Base-by-base conservation (phyloP, 2,888 invertebrate species). In the Beris morrisii region DNA sequence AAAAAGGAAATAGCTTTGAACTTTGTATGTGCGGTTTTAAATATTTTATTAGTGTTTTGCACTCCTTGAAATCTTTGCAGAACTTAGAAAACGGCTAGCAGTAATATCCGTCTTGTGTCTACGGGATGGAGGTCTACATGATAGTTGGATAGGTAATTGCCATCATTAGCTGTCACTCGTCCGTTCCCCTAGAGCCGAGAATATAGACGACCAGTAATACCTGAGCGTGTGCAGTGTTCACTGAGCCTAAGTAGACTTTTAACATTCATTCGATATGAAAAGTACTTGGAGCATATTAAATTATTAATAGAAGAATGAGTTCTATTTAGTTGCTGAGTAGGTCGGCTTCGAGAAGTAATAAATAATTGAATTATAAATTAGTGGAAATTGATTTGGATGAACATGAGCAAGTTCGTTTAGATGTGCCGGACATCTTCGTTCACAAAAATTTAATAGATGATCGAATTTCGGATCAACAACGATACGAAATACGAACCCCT, bases 251-350 rank as follows among this genome's bases (percentile, higher is more conserved):
- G 30, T 56, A 44, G 44, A 44, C 56, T 50, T 59, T 59, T 59
- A 59, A 59, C 59, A 59, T 63, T 53, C 53, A 63, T 63, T 45
- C 32, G 53, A 63, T 63, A 52, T 53, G 63, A 63, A 63, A 63
- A 54, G 30, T 63, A 53, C 53, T 53, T 63, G 53, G 38, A 43
- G 53, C 63, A 45, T 13, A 53, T 53, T 63, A 30, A 38, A 63
- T 53, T 63, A 63, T 63, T 63, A 53, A 63, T 54, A 52, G 44
- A 54, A 44, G 44, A 63, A 53, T 30, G 43, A 53, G 22, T 53
- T 48, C 38, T 30, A 15, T 7, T 38, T 38, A 5, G 38, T 38
- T 9, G 38, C 38, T 2, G 48, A 13, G 12, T 13, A 4, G 13
- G 48, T 48, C 15, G 15, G 13, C 15, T 56, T 38, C 22, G 43